phyloP scores from a whole-genome alignment of 2,888 invertebrate genomes.

The Heliconius sara region DNA sequence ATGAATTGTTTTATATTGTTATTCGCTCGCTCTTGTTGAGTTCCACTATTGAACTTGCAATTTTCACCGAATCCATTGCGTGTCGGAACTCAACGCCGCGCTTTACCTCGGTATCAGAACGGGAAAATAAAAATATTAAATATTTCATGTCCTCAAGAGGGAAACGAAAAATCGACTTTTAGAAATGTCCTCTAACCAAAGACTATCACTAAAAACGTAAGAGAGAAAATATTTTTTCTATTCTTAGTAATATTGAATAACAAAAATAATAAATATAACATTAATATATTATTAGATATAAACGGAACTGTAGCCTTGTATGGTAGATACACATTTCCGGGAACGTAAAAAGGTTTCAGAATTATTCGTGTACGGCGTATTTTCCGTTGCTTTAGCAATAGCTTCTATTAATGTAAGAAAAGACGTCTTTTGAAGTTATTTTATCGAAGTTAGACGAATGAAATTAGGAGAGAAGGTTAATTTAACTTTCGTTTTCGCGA shows the following conservation, averaged over 20 bases:
- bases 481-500: constrained; percentile 60
- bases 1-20: too few relatives aligned
- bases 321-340: not conserved
- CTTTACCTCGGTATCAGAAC: too few relatives aligned
- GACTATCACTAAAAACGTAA: not conserved
- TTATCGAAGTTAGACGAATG: constrained; percentile 57
- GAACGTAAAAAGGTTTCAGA: constrained; percentile 27
- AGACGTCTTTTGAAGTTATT: constrained; percentile 53
- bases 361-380: constrained; percentile 30
- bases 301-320: not conserved
- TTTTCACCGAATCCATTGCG: too few relatives aligned
- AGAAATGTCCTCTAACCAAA: not conserved
- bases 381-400: constrained; percentile 45
- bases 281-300: not conserved
- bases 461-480: constrained; percentile 59
- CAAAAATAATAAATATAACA: not conserved
- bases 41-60: too few relatives aligned
- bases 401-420: constrained; percentile 51
- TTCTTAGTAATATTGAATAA: not conserved
- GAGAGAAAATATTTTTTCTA: not conserved
- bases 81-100: too few relatives aligned
- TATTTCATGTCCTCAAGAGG: too few relatives aligned
- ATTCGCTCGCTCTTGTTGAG: too few relatives aligned
- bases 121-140: too few relatives aligned
- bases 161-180: not conserved